These are phyloP conservation scores for Conus betulinus DNA, from an alignment of 1,140 invertebrate genomes.

Conservation along the genomic window DNA sequence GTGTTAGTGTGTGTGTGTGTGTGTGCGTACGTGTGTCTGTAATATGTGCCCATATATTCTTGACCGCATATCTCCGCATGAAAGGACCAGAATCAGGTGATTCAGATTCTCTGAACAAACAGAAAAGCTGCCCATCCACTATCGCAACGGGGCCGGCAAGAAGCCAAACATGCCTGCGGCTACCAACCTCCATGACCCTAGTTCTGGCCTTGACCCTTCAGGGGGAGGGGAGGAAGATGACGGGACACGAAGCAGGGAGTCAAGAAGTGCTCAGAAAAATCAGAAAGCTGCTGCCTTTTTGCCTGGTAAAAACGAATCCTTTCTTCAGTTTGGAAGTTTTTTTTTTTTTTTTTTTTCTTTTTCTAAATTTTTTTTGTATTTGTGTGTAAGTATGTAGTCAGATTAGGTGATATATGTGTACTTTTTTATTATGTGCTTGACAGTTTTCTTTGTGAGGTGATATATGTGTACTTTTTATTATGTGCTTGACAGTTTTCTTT, in stretches of 20 bases:
- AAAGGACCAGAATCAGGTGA: not conserved
- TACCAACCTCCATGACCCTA: conserved; percentile 58
- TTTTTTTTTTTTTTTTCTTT: too few species aligned
- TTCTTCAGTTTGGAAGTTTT: too few species aligned
- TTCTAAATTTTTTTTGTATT: too few species aligned
- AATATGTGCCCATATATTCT: too few species aligned
- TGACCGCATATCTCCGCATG: too few species aligned
- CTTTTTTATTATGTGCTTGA: too few species aligned
- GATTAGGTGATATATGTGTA: too few species aligned
- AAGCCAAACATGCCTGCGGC: conserved; percentile 57
- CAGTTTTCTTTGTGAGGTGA: too few species aligned
- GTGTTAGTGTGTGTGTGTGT: not conserved
- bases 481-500: too few species aligned
- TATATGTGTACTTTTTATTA: too few species aligned
- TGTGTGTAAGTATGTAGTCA: too few species aligned
- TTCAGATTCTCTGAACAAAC: conserved; percentile 41
- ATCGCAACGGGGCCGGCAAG: conserved; percentile 54
- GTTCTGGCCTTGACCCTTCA: conserved; percentile 19
- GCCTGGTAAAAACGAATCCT: conserved; percentile 54
- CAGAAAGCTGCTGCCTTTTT: conserved; percentile 65
- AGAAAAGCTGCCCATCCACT: conserved; percentile 71
- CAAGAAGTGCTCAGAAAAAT: conserved; percentile 58
- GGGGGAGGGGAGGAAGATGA: conserved; percentile 54
- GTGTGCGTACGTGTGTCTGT: too few species aligned
- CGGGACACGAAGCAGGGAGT: conserved; percentile 47